Evolutionary conservation across 2,888 invertebrate species (phyloP).

Genomic region (Morinoia aosen): DNA sequence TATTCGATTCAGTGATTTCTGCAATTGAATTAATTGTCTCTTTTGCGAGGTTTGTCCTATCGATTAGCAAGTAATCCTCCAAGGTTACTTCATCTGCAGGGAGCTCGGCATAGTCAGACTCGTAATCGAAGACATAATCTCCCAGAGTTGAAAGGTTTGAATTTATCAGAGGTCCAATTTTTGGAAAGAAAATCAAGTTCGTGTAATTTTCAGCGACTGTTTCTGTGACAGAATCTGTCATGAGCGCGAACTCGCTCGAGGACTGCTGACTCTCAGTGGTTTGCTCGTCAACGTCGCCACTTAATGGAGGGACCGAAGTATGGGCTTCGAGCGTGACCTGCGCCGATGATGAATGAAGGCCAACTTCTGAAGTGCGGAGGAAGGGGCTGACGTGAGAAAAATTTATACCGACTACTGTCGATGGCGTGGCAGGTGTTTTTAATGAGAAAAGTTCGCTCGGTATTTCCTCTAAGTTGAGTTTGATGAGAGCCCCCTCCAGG

Average conservation of each 20-base stretch:
- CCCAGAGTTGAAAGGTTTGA: background rate
- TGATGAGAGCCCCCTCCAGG: conserved; percentile 33
- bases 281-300: background rate
- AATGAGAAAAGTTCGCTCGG: conserved; percentile 36
- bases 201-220: conserved; percentile 34
- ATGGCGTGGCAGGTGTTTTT: conserved; percentile 36
- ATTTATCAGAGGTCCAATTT: conserved; percentile 15
- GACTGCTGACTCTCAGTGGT: background rate
- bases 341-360: conserved; percentile 28
- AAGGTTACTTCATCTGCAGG: conserved; percentile 23
- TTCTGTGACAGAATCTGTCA: background rate
- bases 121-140: conserved; percentile 7
- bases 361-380: conserved; percentile 25
- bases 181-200: conserved; percentile 26
- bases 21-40: background rate
- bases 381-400: background rate
- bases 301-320: background rate
- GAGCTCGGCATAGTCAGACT: background rate
- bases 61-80: background rate
- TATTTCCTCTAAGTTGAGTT: conserved; percentile 45
- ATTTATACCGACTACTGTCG: conserved; percentile 21
- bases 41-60: background rate
- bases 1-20: background rate
- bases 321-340: background rate
- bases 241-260: background rate